phyloP scores from a whole-genome alignment of 2,113 vertebrate genomes.

The Nanorana parkeri region DNA sequence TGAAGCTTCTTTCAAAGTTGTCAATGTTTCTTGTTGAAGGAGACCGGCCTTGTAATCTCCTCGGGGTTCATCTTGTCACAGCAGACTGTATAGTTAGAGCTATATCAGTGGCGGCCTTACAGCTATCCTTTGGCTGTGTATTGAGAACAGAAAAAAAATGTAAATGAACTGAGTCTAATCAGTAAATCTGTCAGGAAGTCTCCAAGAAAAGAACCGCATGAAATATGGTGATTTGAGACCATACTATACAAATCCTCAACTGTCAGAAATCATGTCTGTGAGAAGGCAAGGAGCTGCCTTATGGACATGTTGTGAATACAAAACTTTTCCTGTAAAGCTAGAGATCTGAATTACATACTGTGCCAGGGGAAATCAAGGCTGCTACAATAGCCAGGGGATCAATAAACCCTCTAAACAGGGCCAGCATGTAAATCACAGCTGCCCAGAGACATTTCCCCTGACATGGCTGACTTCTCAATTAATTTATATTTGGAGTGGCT shows the following conservation, averaged over 20 bases:
- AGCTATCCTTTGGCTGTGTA: not conserved
- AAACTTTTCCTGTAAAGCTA: conserved; percentile 8
- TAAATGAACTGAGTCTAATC: conserved; percentile 12
- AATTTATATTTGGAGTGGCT: not conserved
- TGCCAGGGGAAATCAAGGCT: conserved; percentile 29
- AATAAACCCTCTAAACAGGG: not conserved
- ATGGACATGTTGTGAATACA: conserved; percentile 1
- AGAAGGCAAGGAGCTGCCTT: not conserved
- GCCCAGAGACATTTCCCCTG: not conserved
- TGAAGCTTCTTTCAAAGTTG: not conserved
- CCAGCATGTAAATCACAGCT: conserved; percentile 12
- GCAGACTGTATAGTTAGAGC: not conserved
- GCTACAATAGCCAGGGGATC: conserved; percentile 12
- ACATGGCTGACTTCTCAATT: not conserved
- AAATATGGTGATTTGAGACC: conserved; percentile 14
- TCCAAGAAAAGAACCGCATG: not conserved
- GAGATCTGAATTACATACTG: conserved; percentile 31
- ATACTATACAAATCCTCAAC: conserved; percentile 19
- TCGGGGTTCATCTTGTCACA: conserved; percentile 1
- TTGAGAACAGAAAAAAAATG: not conserved
- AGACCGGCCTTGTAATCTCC: not conserved
- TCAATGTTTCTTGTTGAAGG: not conserved
- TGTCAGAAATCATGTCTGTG: conserved; percentile 5
- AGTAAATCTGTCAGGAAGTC: conserved; percentile 1
- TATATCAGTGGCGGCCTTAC: not conserved